Base-by-base conservation (phyloP, 2,797 vertebrate species). In the Hyperoplus immaculatus region DNA sequence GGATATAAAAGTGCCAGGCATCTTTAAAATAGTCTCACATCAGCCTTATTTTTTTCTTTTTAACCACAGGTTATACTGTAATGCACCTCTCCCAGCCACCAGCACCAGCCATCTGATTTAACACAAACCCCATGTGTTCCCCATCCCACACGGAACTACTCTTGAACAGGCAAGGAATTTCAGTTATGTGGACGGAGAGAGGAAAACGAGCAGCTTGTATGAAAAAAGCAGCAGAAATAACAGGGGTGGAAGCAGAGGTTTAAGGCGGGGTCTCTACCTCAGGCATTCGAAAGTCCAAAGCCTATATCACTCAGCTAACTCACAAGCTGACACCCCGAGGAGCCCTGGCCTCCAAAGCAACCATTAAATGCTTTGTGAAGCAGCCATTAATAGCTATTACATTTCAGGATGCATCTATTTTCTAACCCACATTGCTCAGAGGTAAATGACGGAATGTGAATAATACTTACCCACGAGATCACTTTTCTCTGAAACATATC, bases 401-500 rank as follows among this genome's bases (percentile, higher is more conserved):
- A 60, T 67, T 80, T 79, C 50, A 80, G 57, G 16, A 59, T 77
- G n/a, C 6, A 69, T 73, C 49, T 50, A 61, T 72, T 83, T 76
- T 47, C 29, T 75, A n/a, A 69, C 8, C 39, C 36, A 62, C 49
- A 21, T 21, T 21, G 49, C 64, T 74, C 29, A 15, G 80, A 76
- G 16, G 75, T 51, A 80, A 81, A 67, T 50, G 39, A 83, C 3
- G 2, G 14, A 74, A 56, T 45, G 8, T 64, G 29, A 75, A 56
- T 6, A 41, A 55, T 47, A 87, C 93, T 93, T 89, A 96, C 95
- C 94, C 93, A 94, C 95, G 81, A 94, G 87, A 88, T 97, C 97
- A 94, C 95, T 96, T 89, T 95, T 97, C 89, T 98, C 97, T 49
- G 93, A 94, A 78, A 95, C 82, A 66, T 95, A 96, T 84, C 93